Conservation (phyloP, 2,113 vertebrate genomes). For the Psephotus haematonotus region DNA sequence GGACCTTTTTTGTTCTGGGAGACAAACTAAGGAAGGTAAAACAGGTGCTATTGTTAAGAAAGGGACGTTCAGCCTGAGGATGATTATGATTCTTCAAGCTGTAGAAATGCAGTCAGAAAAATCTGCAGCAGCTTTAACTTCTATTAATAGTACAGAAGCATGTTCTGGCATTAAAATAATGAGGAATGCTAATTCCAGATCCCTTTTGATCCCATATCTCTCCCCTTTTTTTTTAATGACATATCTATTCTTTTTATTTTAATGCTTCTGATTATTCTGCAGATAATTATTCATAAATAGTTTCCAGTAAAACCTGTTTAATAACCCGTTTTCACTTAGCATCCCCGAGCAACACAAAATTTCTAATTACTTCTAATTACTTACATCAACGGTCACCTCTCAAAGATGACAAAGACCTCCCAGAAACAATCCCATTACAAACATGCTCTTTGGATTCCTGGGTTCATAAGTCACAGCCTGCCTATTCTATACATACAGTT, state of each 20-base stretch:
- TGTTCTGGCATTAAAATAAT: slow-evolving; percentile 51
- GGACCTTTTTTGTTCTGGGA: slow-evolving; percentile 50
- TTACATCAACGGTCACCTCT: not conserved
- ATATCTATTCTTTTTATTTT: slow-evolving; percentile 18
- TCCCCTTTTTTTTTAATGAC: not conserved
- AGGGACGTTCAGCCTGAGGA: not conserved
- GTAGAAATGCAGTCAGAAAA: slow-evolving; percentile 33
- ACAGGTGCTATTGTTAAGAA: slow-evolving; percentile 60
- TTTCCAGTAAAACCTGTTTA: slow-evolving; percentile 26
- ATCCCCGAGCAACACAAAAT: slow-evolving; percentile 1
- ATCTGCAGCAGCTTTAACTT: slow-evolving; percentile 9
- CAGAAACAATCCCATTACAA: not conserved
- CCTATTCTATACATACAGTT: not conserved
- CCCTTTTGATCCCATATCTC: slow-evolving; percentile 20
- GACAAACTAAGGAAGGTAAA: slow-evolving; percentile 53
- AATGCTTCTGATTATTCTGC: slow-evolving; percentile 11
- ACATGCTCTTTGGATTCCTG: not conserved
- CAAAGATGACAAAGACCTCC: not conserved
- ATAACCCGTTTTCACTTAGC: not conserved
- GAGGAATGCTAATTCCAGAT: slow-evolving; percentile 25
- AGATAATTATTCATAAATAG: slow-evolving; percentile 25
- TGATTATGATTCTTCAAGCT: slow-evolving; percentile 42
- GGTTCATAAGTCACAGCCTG: not conserved
- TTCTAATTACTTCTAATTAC: slow-evolving; percentile 21
- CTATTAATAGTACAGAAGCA: slow-evolving; percentile 47